A percentile compares a stretch with the other conserved stretches of the same genome.
Evolutionary conservation across 2,113 vertebrate species (phyloP).

Genomic region (Strigops habroptila): DNA sequence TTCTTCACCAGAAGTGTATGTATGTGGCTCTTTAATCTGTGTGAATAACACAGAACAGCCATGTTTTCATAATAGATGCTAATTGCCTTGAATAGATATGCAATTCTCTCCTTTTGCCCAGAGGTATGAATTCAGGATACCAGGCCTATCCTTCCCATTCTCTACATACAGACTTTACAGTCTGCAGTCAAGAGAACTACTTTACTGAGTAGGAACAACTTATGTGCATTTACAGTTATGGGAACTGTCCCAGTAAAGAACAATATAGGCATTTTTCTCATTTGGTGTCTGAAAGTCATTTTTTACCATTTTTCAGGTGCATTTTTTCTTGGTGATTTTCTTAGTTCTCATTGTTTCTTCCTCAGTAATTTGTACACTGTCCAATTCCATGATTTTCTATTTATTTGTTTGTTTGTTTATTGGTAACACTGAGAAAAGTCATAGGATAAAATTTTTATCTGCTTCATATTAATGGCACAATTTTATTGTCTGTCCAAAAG

Average conservation of each 20-base stretch:
- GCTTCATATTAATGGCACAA: neutral
- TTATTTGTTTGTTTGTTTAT: neutral
- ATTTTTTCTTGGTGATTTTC: neutral
- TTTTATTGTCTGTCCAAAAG: neutral
- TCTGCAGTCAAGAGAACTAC: neutral
- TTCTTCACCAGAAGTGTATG: neutral
- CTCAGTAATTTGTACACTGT: neutral
- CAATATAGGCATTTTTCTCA: neutral
- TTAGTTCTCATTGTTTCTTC: neutral
- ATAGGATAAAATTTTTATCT: neutral
- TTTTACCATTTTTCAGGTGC: neutral
- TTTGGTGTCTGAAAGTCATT: neutral
- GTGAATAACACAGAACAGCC: neutral
- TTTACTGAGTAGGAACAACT: neutral
- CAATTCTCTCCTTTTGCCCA: neutral
- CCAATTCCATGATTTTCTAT: neutral
- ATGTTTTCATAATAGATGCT: neutral
- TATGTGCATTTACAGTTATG: neutral
- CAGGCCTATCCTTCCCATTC: neutral
- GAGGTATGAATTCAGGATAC: neutral
- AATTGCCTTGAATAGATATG: neutral
- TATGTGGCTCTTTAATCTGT: neutral
- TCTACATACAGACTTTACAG: neutral
- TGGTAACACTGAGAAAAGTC: neutral
- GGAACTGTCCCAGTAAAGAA: neutral